A percentile compares a stretch with the other conserved stretches of the same genome.
phyloP scores from a whole-genome alignment of 2,888 invertebrate genomes.

The Euplagia quadripunctaria region DNA sequence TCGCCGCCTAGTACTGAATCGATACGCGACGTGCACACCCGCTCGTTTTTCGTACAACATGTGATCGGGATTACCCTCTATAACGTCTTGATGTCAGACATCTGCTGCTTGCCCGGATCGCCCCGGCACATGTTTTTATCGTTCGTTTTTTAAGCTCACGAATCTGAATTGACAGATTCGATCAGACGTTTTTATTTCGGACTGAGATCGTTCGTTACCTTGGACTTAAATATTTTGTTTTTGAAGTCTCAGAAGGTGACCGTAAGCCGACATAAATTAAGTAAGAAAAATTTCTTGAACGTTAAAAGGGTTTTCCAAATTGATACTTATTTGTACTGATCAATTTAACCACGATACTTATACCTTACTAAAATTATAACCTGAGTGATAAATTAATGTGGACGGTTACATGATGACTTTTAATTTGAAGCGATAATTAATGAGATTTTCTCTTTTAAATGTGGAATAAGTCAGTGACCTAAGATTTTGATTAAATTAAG shows the following conservation, averaged over 20 bases:
- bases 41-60: conserved; percentile 75
- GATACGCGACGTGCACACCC: conserved; percentile 51
- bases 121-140: conserved; percentile 74
- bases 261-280: conserved; percentile 18
- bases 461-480: too few species aligned
- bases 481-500: too few species aligned
- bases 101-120: conserved; percentile 71
- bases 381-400: neutral
- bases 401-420: neutral
- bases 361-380: neutral
- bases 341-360: too few species aligned
- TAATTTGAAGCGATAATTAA: neutral
- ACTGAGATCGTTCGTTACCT: conserved; percentile 28
- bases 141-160: conserved; percentile 70
- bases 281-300: neutral
- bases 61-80: conserved; percentile 78
- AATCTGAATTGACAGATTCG: conserved; percentile 65
- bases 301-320: conserved; percentile 1
- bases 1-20: conserved; percentile 43
- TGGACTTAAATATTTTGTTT: conserved; percentile 25
- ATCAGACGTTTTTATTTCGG: conserved; percentile 59
- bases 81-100: conserved; percentile 84
- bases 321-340: neutral
- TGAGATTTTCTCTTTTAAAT: neutral
- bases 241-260: conserved; percentile 33